phyloP scores from a whole-genome alignment of 30 jellyfish, hydroid and myxozoan genomes.

The Phacellophora camtschatica region DNA sequence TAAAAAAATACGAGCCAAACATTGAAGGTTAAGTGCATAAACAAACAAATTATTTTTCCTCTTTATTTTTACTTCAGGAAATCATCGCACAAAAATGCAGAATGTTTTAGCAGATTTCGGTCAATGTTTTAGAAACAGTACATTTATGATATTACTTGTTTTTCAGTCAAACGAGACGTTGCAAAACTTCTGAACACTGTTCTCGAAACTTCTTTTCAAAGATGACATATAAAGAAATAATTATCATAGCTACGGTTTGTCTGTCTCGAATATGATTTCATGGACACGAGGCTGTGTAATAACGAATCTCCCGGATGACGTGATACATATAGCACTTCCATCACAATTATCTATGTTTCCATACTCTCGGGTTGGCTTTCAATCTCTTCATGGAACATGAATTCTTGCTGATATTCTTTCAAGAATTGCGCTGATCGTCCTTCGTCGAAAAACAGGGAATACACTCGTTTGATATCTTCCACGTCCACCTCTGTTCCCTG shows the following conservation, averaged over 20 bases:
- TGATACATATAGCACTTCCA: too few species aligned
- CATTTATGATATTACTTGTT: too few species aligned
- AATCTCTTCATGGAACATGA: conserved; percentile 84
- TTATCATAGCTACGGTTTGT: neutral
- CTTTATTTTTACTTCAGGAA: too few species aligned
- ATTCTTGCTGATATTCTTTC: conserved; percentile 87
- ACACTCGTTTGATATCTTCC: conserved; percentile 92
- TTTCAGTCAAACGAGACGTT: neutral
- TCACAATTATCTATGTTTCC: conserved; percentile 42
- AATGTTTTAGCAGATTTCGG: too few species aligned
- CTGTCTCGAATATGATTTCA: too few species aligned
- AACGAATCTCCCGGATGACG: too few species aligned
- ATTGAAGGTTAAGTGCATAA: too few species aligned
- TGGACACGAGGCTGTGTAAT: too few species aligned
- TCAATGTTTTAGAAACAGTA: too few species aligned
- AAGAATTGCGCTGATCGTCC: conserved; percentile 93
- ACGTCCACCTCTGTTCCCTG: conserved; percentile 98
- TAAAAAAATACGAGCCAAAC: too few species aligned
- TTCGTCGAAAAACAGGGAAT: conserved; percentile 91
- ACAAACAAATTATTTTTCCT: too few species aligned
- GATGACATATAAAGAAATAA: neutral
- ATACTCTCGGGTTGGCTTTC: conserved; percentile 38
- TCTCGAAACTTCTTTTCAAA: neutral
- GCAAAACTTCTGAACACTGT: neutral
- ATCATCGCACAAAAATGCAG: too few species aligned